phyloP scores from a whole-genome alignment of 1,140 invertebrate species.

The Lordiphosa mommai region DNA sequence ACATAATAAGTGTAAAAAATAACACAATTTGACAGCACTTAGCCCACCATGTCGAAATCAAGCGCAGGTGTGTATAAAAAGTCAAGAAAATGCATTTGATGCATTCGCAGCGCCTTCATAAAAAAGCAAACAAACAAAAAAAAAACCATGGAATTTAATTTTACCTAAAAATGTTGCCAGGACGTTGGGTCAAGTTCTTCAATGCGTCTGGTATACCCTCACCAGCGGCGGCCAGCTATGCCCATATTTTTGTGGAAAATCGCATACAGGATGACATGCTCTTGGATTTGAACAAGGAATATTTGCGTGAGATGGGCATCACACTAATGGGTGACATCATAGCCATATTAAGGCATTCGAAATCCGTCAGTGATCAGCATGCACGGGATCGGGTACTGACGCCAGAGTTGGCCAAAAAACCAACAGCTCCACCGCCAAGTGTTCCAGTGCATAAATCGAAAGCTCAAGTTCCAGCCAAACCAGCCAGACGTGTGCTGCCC shows the following conservation, averaged over 20 bases:
- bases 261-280: constrained; percentile 90
- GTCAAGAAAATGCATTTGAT: not conserved
- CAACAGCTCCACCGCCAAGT: constrained; percentile 67
- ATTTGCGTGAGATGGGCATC: constrained; percentile 91
- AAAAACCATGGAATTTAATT: not conserved
- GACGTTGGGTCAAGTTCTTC: constrained; percentile 88
- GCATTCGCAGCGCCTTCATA: constrained; percentile 5
- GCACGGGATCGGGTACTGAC: constrained; percentile 82
- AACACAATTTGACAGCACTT: not conserved
- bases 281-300: constrained; percentile 89
- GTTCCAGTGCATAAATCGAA: constrained; percentile 5
- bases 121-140: constrained; percentile 14
- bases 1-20: constrained; percentile 7
- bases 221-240: constrained; percentile 88
- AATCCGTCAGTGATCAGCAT: constrained; percentile 85
- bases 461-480: constrained; percentile 48
- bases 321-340: constrained; percentile 91
- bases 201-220: constrained; percentile 87
- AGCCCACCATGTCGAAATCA: constrained; percentile 50
- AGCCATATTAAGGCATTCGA: constrained; percentile 89
- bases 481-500: constrained; percentile 80
- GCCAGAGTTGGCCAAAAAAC: constrained; percentile 65
- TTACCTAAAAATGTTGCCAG: constrained; percentile 22
- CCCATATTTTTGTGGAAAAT: constrained; percentile 90
- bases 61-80: constrained; percentile 44